Percentiles rank a stretch among this genome's conserved stretches.
Conservation (phyloP, 2,888 invertebrate genomes). For the Drosophila melanosoma region DNA sequence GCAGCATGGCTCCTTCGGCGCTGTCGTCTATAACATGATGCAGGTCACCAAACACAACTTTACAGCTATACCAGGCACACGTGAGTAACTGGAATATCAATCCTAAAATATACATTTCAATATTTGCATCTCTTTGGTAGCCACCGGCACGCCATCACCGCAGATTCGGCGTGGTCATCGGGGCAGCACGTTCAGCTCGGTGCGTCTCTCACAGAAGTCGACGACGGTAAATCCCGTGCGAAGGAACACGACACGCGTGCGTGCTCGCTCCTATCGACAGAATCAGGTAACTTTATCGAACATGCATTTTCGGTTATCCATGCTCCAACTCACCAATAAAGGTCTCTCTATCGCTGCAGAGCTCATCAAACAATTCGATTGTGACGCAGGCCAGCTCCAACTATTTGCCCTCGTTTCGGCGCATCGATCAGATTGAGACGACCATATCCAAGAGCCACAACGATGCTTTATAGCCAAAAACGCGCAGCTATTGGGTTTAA, state of each 20-base stretch:
- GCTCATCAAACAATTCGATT: constrained; percentile 84
- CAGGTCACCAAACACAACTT: constrained; percentile 87
- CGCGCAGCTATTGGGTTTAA: constrained; percentile 77
- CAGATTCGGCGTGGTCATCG: constrained; percentile 84
- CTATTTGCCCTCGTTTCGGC: constrained; percentile 83
- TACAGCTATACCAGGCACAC: constrained; percentile 83
- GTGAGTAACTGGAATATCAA: constrained; percentile 67
- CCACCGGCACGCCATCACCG: constrained; percentile 84
- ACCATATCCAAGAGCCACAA: constrained; percentile 82
- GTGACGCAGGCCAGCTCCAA: constrained; percentile 82
- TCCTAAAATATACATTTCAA: background rate
- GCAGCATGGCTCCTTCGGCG: constrained; percentile 92
- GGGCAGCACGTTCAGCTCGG: constrained; percentile 86
- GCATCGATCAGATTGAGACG: constrained; percentile 83
- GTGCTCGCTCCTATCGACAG: constrained; percentile 84
- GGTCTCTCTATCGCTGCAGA: constrained; percentile 65
- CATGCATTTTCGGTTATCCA: background rate
- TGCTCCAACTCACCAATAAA: constrained; percentile 5
- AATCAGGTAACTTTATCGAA: constrained; percentile 79
- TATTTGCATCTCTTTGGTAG: constrained; percentile 51
- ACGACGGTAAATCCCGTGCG: constrained; percentile 86
- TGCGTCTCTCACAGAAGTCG: constrained; percentile 86
- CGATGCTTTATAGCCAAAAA: constrained; percentile 81
- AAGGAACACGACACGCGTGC: constrained; percentile 87
- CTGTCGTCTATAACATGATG: constrained; percentile 95